Evolutionary conservation across 2,797 vertebrate species (phyloP).

Genomic region (Argya squamiceps): DNA sequence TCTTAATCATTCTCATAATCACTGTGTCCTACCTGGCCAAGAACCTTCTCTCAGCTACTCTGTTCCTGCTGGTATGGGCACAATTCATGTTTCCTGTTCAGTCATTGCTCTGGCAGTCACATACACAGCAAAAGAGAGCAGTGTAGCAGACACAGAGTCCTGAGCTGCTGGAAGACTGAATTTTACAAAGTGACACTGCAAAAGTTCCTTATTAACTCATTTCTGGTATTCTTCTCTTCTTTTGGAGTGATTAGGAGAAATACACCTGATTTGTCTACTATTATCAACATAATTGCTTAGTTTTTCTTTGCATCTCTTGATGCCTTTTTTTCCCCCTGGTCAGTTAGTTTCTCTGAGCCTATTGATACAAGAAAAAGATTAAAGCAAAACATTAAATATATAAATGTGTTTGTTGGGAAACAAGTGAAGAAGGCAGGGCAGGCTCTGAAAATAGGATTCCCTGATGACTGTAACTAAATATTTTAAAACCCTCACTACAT

Average conservation of each 20-base stretch:
- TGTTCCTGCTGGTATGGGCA: not conserved
- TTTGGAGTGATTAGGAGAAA: not conserved
- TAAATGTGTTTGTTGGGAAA: not conserved
- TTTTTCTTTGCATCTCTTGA: not conserved
- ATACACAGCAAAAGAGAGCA: not conserved
- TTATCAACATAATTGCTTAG: not conserved
- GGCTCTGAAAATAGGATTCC: not conserved
- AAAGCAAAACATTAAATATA: not conserved
- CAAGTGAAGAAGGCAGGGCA: not conserved
- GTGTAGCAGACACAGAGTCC: not conserved
- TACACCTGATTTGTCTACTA: not conserved
- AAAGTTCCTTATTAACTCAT: not conserved
- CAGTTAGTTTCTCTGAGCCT: not conserved
- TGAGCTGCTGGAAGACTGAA: not conserved
- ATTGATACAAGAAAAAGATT: not conserved
- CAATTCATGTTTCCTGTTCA: not conserved
- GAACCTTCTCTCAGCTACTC: not conserved
- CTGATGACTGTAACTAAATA: not conserved
- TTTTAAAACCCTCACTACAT: not conserved
- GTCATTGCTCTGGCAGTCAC: not conserved
- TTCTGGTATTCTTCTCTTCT: not conserved
- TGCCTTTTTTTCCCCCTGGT: fast-evolving
- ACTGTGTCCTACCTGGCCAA: not conserved
- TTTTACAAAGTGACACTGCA: not conserved
- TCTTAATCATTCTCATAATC: not conserved